phyloP scores from a whole-genome alignment of 2,113 vertebrate species.

The Lamprotornis superbus region DNA sequence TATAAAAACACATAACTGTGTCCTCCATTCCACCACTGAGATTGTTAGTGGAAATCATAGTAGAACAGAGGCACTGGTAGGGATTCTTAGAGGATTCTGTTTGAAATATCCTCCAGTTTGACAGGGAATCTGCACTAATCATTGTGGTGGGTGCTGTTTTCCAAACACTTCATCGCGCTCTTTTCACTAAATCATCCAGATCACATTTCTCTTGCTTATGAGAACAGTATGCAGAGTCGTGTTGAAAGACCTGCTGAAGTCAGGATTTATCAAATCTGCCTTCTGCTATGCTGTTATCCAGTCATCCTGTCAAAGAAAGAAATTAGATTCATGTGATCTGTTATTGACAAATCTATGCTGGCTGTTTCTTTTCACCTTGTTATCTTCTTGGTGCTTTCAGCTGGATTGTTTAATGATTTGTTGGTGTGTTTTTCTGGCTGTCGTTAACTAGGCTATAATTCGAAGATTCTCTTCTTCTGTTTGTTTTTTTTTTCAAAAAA shows the following conservation, averaged over 20 bases:
- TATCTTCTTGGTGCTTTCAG: conserved; percentile 4
- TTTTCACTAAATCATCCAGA: conserved; percentile 5
- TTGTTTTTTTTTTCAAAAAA: background rate
- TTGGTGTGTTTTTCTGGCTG: background rate
- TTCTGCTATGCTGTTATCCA: background rate
- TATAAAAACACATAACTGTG: background rate
- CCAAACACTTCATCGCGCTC: background rate
- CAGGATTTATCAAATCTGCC: conserved; percentile 25
- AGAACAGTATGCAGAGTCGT: background rate
- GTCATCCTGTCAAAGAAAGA: conserved; percentile 28
- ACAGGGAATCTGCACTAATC: background rate
- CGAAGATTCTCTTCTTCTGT: background rate
- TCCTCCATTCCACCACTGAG: background rate
- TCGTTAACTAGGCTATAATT: background rate
- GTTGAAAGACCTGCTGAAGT: conserved; percentile 6
- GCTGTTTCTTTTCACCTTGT: conserved; percentile 21
- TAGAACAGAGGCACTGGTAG: background rate
- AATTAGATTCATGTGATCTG: conserved; percentile 25
- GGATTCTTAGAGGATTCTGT: background rate
- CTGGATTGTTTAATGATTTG: conserved; percentile 25
- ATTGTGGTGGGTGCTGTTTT: background rate
- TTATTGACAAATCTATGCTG: conserved; percentile 5
- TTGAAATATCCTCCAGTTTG: background rate
- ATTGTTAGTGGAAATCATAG: background rate
- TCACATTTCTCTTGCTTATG: background rate